Percentiles rank a stretch among this genome's conserved stretches.
Evolutionary conservation across 2,888 invertebrate species (phyloP).

Genomic region (Beris morrisii): DNA sequence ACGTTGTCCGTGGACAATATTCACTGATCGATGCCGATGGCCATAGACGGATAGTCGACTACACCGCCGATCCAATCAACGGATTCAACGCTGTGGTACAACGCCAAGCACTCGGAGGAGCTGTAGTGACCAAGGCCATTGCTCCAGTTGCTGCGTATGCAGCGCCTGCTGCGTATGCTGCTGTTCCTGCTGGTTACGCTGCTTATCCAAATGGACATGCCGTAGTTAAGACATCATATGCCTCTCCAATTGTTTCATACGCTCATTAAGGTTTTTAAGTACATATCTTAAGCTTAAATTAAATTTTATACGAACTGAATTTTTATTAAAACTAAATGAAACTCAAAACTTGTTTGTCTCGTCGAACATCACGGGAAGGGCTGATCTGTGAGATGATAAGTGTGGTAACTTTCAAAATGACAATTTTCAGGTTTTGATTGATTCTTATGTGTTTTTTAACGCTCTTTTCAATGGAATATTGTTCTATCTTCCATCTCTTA

Average conservation of each 20-base stretch:
- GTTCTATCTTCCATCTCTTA: no score
- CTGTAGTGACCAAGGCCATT: conserved; percentile 20
- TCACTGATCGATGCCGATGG: conserved; percentile 56
- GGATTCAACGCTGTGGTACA: conserved; percentile 56
- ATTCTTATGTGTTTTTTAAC: no score
- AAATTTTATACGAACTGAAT: no score
- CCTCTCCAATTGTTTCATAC: conserved; percentile 36
- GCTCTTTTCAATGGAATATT: no score
- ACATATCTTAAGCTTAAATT: no score
- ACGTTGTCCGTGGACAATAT: conserved; percentile 56
- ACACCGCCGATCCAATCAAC: conserved; percentile 54
- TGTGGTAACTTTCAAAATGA: no score
- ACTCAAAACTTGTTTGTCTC: no score
- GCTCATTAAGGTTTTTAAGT: conserved; percentile 27
- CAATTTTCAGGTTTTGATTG: no score
- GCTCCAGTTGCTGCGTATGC: conserved; percentile 34
- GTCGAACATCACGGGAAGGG: no score
- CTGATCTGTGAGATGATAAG: no score
- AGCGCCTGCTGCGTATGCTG: conserved; percentile 23
- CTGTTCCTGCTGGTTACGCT: conserved; percentile 26
- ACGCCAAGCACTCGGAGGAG: conserved; percentile 40
- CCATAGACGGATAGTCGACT: conserved; percentile 54
- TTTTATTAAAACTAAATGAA: no score
- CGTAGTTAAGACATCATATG: conserved; percentile 36
- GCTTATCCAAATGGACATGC: conserved; percentile 11